Evolutionary conservation across 1,140 invertebrate species (phyloP), one percentile per base, ranked within the genome.

Genomic region (Drosophila parabipectinata): DNA sequence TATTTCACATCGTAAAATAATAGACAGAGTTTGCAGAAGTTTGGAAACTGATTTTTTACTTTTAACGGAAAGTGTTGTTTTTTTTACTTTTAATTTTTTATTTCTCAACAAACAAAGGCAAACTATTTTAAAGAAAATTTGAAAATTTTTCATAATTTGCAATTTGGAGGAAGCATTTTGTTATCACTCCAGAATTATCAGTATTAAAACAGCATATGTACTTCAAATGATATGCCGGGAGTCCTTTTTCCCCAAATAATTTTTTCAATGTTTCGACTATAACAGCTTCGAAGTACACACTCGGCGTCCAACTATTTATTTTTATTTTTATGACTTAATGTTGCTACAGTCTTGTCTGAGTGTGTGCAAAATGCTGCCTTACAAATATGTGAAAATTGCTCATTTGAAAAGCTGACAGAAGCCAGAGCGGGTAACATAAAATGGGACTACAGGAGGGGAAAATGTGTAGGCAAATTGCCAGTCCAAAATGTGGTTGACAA

Each of bases 321-420:
- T 84, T 87, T 84, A 84, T 84, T 84, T 84, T 84, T 85, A 84
- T 84, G 81, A 77, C 81, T 87, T 80, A 80, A 84, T 85, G 82
- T 80, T 80, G 81, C 77, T 71, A 62, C 72, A 77, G 72, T 69
- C 69, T 28, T 48, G 55, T 56, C 41, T 74, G 61, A 56, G 53
- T 66, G 60, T 50, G 48, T 60, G 59, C 63, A 57, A 79, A 85
- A 80, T 71, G 78, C 67, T 87, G 64, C 76, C 82, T 78, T 85
- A 79, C 85, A 87, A 85, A 85, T 85, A 85, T 85, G 82, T 85
- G 82, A 87, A 85, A 85, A 85, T 87, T 85, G 82, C 82, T 85
- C 82, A 87, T 85, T 85, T 85, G 69, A 85, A 75, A 87, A 78
- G 78, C 64, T 76, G 53, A 34, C 67, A 58, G 76, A 69, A 60